Evolutionary conservation across 2,113 vertebrate genomes (phyloP), one percentile per base, ranked within the genome.

Genomic region (Axis porcinus): DNA sequence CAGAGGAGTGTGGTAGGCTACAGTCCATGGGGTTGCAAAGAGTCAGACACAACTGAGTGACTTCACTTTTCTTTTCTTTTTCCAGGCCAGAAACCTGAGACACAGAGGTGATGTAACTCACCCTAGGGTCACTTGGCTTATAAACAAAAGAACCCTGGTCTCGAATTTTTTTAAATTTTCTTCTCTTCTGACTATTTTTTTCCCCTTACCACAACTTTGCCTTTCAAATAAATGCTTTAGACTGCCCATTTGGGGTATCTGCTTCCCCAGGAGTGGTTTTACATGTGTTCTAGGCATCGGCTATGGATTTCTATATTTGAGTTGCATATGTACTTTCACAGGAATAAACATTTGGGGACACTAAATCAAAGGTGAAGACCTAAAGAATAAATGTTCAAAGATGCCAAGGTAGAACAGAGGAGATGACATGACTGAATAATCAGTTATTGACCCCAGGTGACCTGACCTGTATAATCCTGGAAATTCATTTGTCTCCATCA

Each of bases 401-500:
- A 87, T 25, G 64, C 13, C n/a, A 28, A 91, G 58, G 91, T 50
- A 93, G 84, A 91, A 91, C 95, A 97, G 94, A 95, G 62, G 86
- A 64, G 95, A 92, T 8, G 58, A 70, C 78, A 23, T 47, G 78
- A 97, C 87, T 97, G 95, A 93, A 94, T 98, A 97, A 97, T 97
- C 93, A 89, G 93, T 89, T 81, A 93, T 82, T 97, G 96, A 94
- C 93, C 95, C 87, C 78, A 16, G 79, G 94, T 87, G 86, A 90
- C 95, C 91, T 97, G 95, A 95, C 97, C 96, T 92, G 94, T 30
- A 89, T 96, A 95, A 97, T 97, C 62, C 93, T 62, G 79, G 52
- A 91, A 93, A 98, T 96, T 94, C 91, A 95, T 96, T 94, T 97
- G 95, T 97, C 78, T 95, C 82, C 52, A 87, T 60, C 7, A 0